These are phyloP conservation scores for Threskiornis aethiopicus DNA, from an alignment of 2,797 vertebrate genomes.

Conservation along the genomic window DNA sequence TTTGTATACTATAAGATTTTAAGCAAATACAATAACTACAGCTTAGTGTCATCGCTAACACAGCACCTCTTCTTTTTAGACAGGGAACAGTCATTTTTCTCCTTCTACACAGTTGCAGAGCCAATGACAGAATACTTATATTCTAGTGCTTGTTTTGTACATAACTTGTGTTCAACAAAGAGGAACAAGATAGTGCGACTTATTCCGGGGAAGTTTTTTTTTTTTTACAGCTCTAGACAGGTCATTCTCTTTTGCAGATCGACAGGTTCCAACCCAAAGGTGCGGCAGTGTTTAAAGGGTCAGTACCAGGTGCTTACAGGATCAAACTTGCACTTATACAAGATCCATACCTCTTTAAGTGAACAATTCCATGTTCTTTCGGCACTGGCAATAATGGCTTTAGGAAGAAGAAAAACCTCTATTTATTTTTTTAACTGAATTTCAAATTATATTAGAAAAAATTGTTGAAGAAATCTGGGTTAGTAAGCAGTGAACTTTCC, in stretches of 20 bases:
- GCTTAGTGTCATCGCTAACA: neutral
- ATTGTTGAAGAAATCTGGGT: neutral
- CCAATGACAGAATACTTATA: neutral
- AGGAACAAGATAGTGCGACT: neutral
- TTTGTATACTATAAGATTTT: neutral
- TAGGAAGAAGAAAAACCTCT: neutral
- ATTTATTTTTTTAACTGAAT: neutral
- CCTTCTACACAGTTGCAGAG: neutral
- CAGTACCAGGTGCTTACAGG: neutral
- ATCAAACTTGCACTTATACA: neutral
- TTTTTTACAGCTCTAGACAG: neutral
- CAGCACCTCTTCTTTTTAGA: neutral
- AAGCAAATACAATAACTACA: neutral
- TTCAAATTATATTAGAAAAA: neutral
- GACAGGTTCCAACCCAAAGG: neutral
- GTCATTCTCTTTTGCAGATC: neutral
- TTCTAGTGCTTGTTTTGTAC: neutral
- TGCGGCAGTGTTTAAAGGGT: neutral
- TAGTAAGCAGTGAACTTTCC: neutral
- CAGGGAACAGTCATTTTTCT: neutral
- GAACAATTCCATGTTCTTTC: neutral
- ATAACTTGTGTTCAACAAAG: neutral
- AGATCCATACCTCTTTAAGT: neutral
- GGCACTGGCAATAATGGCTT: neutral
- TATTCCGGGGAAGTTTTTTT: neutral